Conservation (phyloP, 2,888 invertebrate genomes). For the Meteorus cinctellus region DNA sequence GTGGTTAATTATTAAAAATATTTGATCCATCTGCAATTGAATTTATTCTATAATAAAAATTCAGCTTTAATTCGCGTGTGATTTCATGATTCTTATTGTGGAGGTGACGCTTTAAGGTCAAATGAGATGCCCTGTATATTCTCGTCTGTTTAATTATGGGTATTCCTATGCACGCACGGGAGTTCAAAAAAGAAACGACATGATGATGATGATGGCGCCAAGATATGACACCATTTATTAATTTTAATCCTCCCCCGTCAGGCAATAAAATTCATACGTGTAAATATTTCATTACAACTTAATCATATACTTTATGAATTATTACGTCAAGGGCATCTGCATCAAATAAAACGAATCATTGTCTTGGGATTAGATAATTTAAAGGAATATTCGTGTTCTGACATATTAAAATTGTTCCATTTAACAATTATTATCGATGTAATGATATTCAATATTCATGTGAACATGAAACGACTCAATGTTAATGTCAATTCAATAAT, state of each 20-base stretch:
- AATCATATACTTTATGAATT: neutral
- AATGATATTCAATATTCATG: neutral
- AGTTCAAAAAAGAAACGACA: slow-evolving; percentile 34
- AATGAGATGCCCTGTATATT: slow-evolving; percentile 46
- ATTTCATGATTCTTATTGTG: slow-evolving; percentile 56
- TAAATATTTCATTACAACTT: slow-evolving; percentile 10
- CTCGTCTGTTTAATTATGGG: slow-evolving; percentile 54
- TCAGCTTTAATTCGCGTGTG: slow-evolving; percentile 44
- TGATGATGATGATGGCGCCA: slow-evolving; percentile 48
- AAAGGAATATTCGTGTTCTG: neutral
- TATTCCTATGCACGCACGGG: slow-evolving; percentile 49
- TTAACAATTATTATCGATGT: neutral
- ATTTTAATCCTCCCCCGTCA: slow-evolving; percentile 11
- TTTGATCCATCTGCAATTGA: neutral
- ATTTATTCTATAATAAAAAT: neutral
- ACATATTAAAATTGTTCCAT: neutral
- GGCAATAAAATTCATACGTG: slow-evolving; percentile 7
- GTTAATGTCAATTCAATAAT: neutral
- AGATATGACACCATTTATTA: slow-evolving; percentile 18
- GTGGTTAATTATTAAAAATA: too few relatives aligned
- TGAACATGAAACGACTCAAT: neutral
- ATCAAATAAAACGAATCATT: neutral
- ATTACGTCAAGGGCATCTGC: neutral
- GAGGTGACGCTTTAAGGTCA: slow-evolving; percentile 60
- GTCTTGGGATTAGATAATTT: slow-evolving; percentile 4